Percentiles rank a stretch among this genome's conserved stretches.
Conservation (phyloP, 2,797 vertebrate genomes). For the Melopsittacus undulatus region DNA sequence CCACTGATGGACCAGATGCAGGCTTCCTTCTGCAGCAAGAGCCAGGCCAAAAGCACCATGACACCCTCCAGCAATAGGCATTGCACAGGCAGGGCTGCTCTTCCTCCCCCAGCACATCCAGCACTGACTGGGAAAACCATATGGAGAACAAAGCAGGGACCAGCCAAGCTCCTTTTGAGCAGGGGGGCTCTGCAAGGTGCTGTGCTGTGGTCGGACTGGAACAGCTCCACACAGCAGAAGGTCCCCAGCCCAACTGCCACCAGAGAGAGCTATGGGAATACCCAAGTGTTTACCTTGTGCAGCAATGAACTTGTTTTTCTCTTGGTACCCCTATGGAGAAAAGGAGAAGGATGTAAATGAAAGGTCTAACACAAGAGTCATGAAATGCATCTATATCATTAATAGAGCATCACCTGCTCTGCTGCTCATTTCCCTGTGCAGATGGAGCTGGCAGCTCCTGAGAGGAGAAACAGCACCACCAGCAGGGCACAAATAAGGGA, state of each 20-base stretch:
- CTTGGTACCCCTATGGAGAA: slow-evolving; percentile 89
- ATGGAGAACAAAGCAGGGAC: not conserved
- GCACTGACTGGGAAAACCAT: not conserved
- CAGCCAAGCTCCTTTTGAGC: not conserved
- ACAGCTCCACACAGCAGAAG: not conserved
- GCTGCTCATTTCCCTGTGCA: not conserved
- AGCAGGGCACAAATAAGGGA: not conserved
- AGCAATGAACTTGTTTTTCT: slow-evolving; percentile 98
- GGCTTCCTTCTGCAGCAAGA: not conserved
- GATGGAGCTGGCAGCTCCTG: not conserved
- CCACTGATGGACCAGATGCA: not conserved
- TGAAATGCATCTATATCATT: not conserved
- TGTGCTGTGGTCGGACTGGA: not conserved
- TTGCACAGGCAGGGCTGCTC: not conserved
- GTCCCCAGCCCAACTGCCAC: not conserved
- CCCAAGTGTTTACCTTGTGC: slow-evolving; percentile 87
- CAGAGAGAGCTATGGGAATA: not conserved
- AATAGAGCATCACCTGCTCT: not conserved
- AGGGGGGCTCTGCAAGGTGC: not conserved
- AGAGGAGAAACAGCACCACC: not conserved
- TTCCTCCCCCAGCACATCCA: not conserved
- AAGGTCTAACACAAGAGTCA: not conserved
- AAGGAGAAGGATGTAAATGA: not conserved
- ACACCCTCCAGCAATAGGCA: not conserved
- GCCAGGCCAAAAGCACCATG: not conserved